These are phyloP conservation scores for Oryzias woworae DNA, from an alignment of 2,113 vertebrate species.

Conservation along the genomic window DNA sequence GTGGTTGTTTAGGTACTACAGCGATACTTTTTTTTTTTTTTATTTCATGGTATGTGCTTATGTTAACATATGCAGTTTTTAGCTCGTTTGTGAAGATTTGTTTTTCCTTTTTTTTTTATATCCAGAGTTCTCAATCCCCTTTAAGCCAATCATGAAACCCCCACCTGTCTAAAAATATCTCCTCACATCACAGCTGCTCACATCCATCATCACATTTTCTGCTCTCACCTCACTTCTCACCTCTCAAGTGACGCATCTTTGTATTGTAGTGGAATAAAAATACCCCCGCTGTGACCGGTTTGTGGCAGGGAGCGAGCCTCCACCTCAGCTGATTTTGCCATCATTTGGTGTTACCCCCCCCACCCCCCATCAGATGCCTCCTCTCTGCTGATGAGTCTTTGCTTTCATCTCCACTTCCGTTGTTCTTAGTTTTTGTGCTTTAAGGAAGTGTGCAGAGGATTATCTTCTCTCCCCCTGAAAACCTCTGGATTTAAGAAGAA, in stretches of 20 bases:
- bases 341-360: slow-evolving; percentile 23
- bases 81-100: too few species aligned
- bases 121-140: slow-evolving; percentile 4
- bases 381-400: slow-evolving; percentile 39
- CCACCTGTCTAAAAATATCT: slow-evolving; percentile 50
- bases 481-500: slow-evolving; percentile 42
- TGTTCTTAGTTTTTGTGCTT: slow-evolving; percentile 48
- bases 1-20: too few species aligned
- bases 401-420: slow-evolving; percentile 62
- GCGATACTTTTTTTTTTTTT: too few species aligned
- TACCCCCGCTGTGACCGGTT: slow-evolving; percentile 19
- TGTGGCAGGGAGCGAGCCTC: slow-evolving; percentile 27
- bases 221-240: slow-evolving; percentile 20
- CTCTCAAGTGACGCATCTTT: slow-evolving; percentile 18
- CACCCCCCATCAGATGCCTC: slow-evolving; percentile 39
- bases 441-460: slow-evolving; percentile 56
- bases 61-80: too few species aligned
- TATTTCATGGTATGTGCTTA: too few species aligned
- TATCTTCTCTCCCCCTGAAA: slow-evolving; percentile 37
- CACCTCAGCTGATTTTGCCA: slow-evolving; percentile 24
- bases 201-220: slow-evolving; percentile 19
- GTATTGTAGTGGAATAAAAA: slow-evolving; percentile 59
- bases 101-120: slow-evolving; percentile 15
- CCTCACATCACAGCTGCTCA: slow-evolving; percentile 25
- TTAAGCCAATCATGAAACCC: slow-evolving; percentile 15